phyloP scores from a whole-genome alignment of 2,797 vertebrate genomes.

The Pristis pectinata region DNA sequence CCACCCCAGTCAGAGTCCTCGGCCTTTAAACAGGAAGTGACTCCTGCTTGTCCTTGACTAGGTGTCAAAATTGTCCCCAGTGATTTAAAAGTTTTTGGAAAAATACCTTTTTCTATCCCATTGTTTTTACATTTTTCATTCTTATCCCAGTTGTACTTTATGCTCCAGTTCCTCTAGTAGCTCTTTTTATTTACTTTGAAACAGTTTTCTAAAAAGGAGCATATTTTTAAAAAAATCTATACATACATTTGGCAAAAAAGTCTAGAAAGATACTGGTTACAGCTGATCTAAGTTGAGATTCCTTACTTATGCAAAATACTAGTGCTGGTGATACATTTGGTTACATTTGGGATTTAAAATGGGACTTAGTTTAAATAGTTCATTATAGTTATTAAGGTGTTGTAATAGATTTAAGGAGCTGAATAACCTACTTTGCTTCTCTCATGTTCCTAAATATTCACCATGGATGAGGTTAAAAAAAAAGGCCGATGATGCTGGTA shows the following conservation, averaged over 20 bases:
- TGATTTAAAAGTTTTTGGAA: background rate
- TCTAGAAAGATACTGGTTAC: background rate
- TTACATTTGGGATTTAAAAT: background rate
- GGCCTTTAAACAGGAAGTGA: background rate
- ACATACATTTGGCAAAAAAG: background rate
- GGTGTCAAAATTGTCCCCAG: background rate
- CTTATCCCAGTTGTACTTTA: background rate
- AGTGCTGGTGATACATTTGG: background rate
- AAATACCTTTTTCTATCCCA: background rate
- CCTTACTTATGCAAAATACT: background rate
- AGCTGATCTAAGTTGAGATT: background rate
- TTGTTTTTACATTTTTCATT: background rate
- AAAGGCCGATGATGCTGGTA: background rate
- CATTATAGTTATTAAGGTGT: background rate
- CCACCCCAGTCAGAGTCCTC: too few species aligned
- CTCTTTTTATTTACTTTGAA: background rate
- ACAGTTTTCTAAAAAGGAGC: background rate
- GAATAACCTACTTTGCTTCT: background rate
- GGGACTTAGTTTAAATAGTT: background rate
- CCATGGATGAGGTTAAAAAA: background rate
- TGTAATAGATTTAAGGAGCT: background rate
- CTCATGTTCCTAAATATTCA: background rate
- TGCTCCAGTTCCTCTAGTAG: background rate
- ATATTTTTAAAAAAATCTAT: background rate
- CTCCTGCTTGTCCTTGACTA: background rate